phyloP scores from a whole-genome alignment of 2,113 vertebrate species.

The Narcine bancroftii region DNA sequence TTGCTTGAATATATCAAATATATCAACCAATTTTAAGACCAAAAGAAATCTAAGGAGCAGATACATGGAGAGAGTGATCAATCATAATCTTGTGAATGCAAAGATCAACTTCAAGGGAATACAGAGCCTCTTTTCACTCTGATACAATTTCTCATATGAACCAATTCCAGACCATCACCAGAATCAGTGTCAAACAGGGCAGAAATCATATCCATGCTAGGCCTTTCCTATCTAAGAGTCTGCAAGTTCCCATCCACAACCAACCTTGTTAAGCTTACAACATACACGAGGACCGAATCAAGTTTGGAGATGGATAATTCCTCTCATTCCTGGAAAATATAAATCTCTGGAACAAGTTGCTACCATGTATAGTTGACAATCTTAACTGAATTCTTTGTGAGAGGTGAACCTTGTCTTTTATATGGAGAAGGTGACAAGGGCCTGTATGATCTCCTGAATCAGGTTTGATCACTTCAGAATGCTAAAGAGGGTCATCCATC shows the following conservation, averaged over 20 bases:
- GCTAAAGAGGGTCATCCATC: background rate
- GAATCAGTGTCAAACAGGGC: too few relatives aligned
- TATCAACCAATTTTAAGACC: too few relatives aligned
- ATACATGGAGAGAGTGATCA: too few relatives aligned
- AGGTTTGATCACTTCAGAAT: background rate
- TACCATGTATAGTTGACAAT: too few relatives aligned
- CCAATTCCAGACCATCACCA: background rate
- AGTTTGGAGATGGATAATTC: background rate
- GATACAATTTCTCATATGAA: background rate
- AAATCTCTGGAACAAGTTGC: background rate
- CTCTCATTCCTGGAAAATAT: background rate
- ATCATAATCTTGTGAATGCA: too few relatives aligned
- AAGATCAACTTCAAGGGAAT: too few relatives aligned
- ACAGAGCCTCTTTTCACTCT: background rate
- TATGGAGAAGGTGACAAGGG: background rate
- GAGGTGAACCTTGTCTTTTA: background rate
- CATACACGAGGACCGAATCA: too few relatives aligned
- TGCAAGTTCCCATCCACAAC: background rate
- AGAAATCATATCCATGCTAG: too few relatives aligned
- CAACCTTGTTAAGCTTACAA: background rate
- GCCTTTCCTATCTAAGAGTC: too few relatives aligned
- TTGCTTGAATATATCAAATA: background rate
- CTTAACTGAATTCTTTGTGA: background rate
- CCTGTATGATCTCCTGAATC: background rate
- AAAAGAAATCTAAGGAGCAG: too few relatives aligned